phyloP scores from a whole-genome alignment of 2,797 vertebrate species.

The Mus spretus region DNA sequence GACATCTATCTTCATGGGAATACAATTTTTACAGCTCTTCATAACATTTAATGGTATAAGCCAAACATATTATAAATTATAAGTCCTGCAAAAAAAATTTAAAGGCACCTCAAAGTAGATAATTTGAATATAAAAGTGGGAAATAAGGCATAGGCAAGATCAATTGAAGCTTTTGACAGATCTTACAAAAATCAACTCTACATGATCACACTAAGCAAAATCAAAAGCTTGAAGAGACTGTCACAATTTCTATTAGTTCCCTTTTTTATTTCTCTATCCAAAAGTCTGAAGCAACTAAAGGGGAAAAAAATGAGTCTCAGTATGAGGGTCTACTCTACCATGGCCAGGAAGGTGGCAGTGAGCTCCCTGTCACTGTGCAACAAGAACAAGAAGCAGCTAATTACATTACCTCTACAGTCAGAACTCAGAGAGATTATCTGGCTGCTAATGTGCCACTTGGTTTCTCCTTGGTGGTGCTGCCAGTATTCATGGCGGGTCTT shows the following conservation, averaged over 20 bases:
- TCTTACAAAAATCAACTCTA: conserved; percentile 26
- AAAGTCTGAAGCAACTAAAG: background rate
- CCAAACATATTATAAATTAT: background rate
- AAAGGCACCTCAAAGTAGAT: background rate
- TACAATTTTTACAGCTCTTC: background rate
- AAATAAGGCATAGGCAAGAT: background rate
- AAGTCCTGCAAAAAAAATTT: background rate
- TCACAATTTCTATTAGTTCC: background rate
- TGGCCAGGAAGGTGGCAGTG: background rate
- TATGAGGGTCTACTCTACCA: background rate
- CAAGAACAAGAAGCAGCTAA: background rate
- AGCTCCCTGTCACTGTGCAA: background rate
- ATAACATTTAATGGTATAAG: background rate
- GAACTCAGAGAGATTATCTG: background rate
- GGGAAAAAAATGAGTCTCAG: background rate
- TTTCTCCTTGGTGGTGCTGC: background rate
- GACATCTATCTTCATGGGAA: background rate
- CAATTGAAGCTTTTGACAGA: background rate
- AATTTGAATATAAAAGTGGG: conserved; percentile 20
- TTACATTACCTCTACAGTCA: background rate
- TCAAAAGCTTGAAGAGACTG: background rate
- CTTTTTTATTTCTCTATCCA: background rate
- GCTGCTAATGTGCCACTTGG: background rate
- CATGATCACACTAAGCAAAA: conserved; percentile 16
- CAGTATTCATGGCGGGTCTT: background rate